Base-by-base conservation (phyloP, 2,888 invertebrate species). In the Schrankia costaestrigalis region DNA sequence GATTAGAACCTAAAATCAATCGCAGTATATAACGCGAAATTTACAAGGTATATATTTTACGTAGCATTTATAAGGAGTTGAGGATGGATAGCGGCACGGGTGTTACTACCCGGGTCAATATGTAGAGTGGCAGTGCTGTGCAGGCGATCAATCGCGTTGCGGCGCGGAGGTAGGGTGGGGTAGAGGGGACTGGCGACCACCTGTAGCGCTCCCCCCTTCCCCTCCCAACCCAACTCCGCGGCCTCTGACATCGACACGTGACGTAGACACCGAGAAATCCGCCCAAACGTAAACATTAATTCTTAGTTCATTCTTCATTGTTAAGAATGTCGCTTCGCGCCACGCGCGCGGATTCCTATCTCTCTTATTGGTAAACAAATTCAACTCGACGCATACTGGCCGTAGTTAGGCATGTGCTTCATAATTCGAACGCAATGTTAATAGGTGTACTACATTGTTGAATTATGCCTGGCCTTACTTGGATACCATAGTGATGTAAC, bases 241-340 rank as follows among this genome's bases (percentile, higher is more conserved):
- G 62, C 65, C 63, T 52, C 68, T 66, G 56, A 55, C 78, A 71
- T 73, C 78, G 77, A 83, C 86, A 86, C 86, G 86, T 86, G 87
- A 86, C 86, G 86, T 84, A 72, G 81, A 74, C 81, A 74, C 72
- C 61, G 72, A 84, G 83, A 83, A 83, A 84, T 82, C 83, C 82
- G 78, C 82, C 85, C 80, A 85, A 85, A 86, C 86, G 86, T 86
- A 87, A 87, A 87, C 87, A 87, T 83, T 82, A 85, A 85, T 85
- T 83, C 85, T 83, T 82, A 80, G 74, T 84, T 82, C 85, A 81
- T 82, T 84, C 85, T 84, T 85, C 82, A 84, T 80, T 80, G 85
- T 83, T 75, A 76, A 74, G 79, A 80, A 79, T 80, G 80, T 76
- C 73, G 74, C 58, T 62, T 59, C 68, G 72, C 74, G 78, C 71